Conservation (phyloP, 2,113 vertebrate species). For the Agapornis roseicollis region DNA sequence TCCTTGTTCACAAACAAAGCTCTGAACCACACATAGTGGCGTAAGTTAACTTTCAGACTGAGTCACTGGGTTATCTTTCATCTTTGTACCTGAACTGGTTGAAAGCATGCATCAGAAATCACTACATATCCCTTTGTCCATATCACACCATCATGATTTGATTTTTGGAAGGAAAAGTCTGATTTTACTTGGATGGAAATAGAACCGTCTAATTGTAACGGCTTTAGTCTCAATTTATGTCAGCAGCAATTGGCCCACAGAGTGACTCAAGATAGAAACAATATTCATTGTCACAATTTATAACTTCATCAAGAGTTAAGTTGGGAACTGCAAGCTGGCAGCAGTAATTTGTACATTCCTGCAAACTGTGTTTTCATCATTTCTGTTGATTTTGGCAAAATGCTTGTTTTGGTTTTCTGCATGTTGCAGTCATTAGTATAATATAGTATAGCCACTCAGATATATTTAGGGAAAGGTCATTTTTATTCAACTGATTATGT, state of each 20-base stretch:
- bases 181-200: background rate
- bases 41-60: background rate
- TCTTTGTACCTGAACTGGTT: background rate
- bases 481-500: constrained; percentile 44
- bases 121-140: background rate
- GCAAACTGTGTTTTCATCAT: constrained; percentile 51
- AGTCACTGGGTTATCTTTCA: background rate
- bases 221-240: constrained; percentile 7
- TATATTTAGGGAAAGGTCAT: constrained; percentile 44
- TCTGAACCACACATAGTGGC: background rate
- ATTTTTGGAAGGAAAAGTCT: background rate
- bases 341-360: constrained; percentile 22
- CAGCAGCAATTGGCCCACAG: background rate
- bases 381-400: constrained; percentile 63
- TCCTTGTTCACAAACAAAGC: background rate
- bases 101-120: background rate
- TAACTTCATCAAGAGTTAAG: constrained; percentile 48
- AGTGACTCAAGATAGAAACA: constrained; percentile 23
- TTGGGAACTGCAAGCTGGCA: constrained; percentile 37
- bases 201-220: background rate
- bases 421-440: constrained; percentile 39
- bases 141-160: background rate
- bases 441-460: constrained; percentile 24
- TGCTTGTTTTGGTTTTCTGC: constrained; percentile 51
- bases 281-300: constrained; percentile 22